phyloP scores from a whole-genome alignment of 1,140 invertebrate genomes.

The Papilio xuthus region DNA sequence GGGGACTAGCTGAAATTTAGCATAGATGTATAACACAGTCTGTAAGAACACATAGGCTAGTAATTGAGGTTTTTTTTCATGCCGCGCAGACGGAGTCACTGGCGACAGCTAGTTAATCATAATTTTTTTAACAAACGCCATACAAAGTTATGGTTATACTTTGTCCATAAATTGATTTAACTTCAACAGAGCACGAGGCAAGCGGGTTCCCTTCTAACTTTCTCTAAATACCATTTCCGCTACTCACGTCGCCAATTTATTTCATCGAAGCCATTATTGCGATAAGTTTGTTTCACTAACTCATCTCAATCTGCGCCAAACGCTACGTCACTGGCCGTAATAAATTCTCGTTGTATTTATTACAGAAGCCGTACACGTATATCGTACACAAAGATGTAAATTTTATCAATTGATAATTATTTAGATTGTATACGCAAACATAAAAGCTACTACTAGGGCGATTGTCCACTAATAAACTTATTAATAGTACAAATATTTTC shows the following conservation, averaged over 20 bases:
- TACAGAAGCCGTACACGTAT: conserved; percentile 16
- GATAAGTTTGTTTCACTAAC: conserved; percentile 42
- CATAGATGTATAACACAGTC: too few species aligned
- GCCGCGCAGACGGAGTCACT: too few species aligned
- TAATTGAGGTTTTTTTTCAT: too few species aligned
- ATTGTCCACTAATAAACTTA: neutral
- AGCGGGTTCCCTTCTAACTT: conserved; percentile 29
- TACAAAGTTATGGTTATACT: neutral
- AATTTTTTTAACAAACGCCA: neutral
- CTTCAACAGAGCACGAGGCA: neutral
- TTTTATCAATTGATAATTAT: neutral
- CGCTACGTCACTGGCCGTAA: conserved; percentile 40
- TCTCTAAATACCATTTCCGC: conserved; percentile 32
- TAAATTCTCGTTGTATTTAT: conserved; percentile 47
- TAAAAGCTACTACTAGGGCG: neutral
- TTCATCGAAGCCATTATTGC: conserved; percentile 44
- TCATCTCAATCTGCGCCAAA: conserved; percentile 35
- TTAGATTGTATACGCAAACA: neutral
- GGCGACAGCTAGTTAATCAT: too few species aligned
- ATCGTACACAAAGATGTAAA: neutral
- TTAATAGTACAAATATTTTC: too few species aligned
- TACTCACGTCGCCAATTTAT: conserved; percentile 41
- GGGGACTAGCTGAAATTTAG: too few species aligned
- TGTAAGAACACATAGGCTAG: too few species aligned
- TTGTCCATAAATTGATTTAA: neutral